phyloP scores from a whole-genome alignment of 1,140 invertebrate species.

The Homalodisca vitripennis region DNA sequence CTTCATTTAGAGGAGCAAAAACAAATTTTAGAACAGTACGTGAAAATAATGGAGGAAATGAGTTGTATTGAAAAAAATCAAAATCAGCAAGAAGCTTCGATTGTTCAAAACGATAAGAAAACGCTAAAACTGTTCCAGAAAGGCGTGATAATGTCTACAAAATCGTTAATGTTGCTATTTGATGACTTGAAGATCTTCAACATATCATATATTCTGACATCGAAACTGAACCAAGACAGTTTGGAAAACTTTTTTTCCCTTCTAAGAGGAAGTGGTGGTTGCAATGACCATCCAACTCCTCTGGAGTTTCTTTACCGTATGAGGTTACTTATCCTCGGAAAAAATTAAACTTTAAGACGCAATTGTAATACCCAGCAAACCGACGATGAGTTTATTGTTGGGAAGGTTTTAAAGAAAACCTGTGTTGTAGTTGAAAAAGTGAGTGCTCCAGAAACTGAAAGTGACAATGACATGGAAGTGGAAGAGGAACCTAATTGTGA shows the following conservation, averaged over 20 bases:
- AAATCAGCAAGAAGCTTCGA: background rate
- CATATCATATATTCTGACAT: slow-evolving; percentile 28
- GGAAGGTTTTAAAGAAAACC: background rate
- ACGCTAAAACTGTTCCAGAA: slow-evolving; percentile 3
- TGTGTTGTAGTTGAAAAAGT: background rate
- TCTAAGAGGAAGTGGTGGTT: slow-evolving; percentile 26
- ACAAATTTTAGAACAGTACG: background rate
- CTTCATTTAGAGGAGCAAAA: background rate
- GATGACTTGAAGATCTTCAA: slow-evolving; percentile 9
- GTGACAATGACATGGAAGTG: background rate
- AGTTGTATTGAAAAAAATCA: background rate
- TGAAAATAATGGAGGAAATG: slow-evolving; percentile 7
- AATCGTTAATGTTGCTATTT: slow-evolving; percentile 5
- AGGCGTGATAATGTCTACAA: slow-evolving; percentile 16
- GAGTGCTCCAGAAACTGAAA: background rate
- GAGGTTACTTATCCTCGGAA: slow-evolving; percentile 28
- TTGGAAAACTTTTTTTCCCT: slow-evolving; percentile 37
- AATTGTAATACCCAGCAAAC: slow-evolving; percentile 20
- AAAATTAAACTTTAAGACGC: slow-evolving; percentile 27
- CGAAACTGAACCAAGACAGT: slow-evolving; percentile 37
- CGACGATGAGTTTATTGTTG: slow-evolving; percentile 17
- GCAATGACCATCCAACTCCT: slow-evolving; percentile 35
- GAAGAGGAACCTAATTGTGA: background rate
- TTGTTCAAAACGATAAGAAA: background rate
- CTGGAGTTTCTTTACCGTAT: slow-evolving; percentile 29